Evolutionary conservation across 2,113 vertebrate species (phyloP), one percentile per base, ranked within the genome.

Genomic region (Dromiciops gliroides): DNA sequence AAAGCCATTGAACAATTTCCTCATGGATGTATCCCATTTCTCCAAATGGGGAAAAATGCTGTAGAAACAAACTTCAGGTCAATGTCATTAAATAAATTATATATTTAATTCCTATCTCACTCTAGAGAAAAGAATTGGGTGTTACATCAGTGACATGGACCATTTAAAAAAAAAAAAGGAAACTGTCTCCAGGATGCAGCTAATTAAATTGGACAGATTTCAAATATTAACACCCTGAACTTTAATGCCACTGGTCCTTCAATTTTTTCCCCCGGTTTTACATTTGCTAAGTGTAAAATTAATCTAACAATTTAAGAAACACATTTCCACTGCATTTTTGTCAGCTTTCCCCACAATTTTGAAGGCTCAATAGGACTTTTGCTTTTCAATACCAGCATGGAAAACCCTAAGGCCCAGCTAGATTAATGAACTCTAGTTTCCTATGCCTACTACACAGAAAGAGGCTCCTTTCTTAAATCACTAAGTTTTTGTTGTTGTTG

Each of bases 131-230:
- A 93, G 49, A 98, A 96, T 1, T 67, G 92, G 50, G 50, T 95
- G 50, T 94, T 89, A 83, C 11, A 96, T 95, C 28, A 95, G 52
- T 60, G 89, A 96, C 52, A 97, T 6, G 44, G 52, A 98, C 90
- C 92, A 95, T 31, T 50, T 7, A 51, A 51, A 51, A 51, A 93
- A 47, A 67, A 97, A 97, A 37, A 97, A 97, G 67, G 91, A 96
- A 98, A 12, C 49, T 94, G 93, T 92, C 92, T 94, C 90, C 93
- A 94, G 49, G 96, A 95, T 22, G 49, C 67, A 96, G 95, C 47
- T 95, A 97, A 97, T 96, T 90, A 97, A 98, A 97, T 24, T n/a
- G 92, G 94, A 96, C 89, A 97, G 94, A 97, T 95, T 97, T 96
- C 89, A 96, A 90, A 96, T 97, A 96, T 90, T 97, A 97, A 98